phyloP scores from a whole-genome alignment of 2,113 vertebrate genomes.

The Opisthocomus hoazin region DNA sequence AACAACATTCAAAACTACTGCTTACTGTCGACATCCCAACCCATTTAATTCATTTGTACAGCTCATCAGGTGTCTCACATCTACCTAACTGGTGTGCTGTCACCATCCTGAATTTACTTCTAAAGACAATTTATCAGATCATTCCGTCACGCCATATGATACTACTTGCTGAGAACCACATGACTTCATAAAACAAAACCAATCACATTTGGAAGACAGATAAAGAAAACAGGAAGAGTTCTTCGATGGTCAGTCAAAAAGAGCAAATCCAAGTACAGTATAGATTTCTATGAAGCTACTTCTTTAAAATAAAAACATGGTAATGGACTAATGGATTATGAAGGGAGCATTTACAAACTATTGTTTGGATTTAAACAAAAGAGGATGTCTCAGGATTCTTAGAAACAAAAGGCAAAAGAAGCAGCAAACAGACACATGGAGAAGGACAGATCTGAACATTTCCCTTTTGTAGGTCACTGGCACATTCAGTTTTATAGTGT shows the following conservation, averaged over 20 bases:
- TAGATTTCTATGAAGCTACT: not conserved
- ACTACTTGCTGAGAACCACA: constrained; percentile 9
- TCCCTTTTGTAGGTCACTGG: not conserved
- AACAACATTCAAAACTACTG: not conserved
- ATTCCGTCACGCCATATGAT: not conserved
- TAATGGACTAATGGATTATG: not conserved
- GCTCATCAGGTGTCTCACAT: not conserved
- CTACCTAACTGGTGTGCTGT: not conserved
- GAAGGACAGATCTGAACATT: not conserved
- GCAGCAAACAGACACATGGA: not conserved
- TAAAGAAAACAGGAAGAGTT: constrained; percentile 70
- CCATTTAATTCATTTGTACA: not conserved
- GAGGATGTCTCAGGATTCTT: not conserved
- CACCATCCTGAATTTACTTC: constrained; percentile 20
- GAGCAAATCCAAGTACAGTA: not conserved
- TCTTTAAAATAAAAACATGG: not conserved
- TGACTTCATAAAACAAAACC: not conserved
- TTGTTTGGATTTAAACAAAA: not conserved
- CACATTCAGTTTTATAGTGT: not conserved
- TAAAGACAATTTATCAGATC: constrained; percentile 10
- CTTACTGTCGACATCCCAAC: not conserved
- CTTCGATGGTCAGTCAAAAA: constrained; percentile 71
- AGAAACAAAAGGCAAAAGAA: not conserved
- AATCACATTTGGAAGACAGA: constrained; percentile 35
- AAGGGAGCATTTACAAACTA: not conserved